Evolutionary conservation across 2,888 invertebrate species (phyloP), one percentile per base, ranked within the genome.

Genomic region (Hetaerina titia): DNA sequence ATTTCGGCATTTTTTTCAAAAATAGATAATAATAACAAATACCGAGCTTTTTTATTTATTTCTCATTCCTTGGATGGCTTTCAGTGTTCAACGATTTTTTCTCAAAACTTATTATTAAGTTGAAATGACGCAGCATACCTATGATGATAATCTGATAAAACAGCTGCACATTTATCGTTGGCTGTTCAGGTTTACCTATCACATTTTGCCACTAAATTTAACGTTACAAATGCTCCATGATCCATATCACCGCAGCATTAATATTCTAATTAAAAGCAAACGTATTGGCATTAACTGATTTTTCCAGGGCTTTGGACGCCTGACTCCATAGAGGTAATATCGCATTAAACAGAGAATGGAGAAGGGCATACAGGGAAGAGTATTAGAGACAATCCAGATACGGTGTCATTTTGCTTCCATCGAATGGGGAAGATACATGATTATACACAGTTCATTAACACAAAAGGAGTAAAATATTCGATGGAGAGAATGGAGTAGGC

Each of bases 391-490:
- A 22, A 57, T 57, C 8, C 22, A 22, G 58, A 89, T 89, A 58
- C 9, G 89, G 22, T 58, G 89, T 89, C 89, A 2, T 89, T 57
- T 89, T 57, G 57, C 58, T 13, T 4, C n/a, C 57, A 60, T 25
- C 13, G 90, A 63, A 15, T 63, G 63, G 64, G 56, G 31, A 45
- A 64, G 45, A 69, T 9, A 25, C 22, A 92, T 92, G 92, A 92
- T 69, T 92, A 74, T 74, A 92, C 56, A 69, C 57, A 56, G 69
- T n/a, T 74, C 69, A 74, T 92, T 92, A 69, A 45, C 92, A 56
- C 69, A 69, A 45, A 56, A 92, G 45, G 92, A 92, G 69, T 92
- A 74, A 92, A 92, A 92, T 92, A 92, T 92, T 57, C 74, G 45
- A 25, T 45, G 31, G 17, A 22, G 69, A 89, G 89, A 89, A 58